A percentile compares a stretch with the other conserved stretches of the same genome.
These are phyloP conservation scores for Melipona quadrifasciata DNA, from an alignment of 1,140 invertebrate genomes.

Conservation along the genomic window DNA sequence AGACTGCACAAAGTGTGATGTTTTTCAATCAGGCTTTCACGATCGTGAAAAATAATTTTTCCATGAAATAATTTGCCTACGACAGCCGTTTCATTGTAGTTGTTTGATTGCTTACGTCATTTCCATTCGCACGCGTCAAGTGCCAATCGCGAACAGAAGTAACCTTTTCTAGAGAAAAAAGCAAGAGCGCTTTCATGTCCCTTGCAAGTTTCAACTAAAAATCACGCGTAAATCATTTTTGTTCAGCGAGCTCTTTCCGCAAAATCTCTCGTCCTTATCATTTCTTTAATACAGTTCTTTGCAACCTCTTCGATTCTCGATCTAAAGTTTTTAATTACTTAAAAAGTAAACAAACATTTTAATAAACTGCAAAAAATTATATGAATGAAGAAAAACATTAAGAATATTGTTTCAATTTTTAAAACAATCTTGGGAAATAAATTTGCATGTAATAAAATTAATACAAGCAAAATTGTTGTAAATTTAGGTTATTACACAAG, in stretches of 20 bases:
- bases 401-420: neutral
- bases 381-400: neutral
- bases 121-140: conserved; percentile 37
- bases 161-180: neutral
- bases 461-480: too few relatives aligned
- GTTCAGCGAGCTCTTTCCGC: conserved; percentile 16
- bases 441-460: neutral
- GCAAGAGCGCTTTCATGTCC: neutral
- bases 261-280: neutral
- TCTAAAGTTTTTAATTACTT: neutral
- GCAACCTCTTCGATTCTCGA: neutral
- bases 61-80: conserved; percentile 6
- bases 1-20: neutral
- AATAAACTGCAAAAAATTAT: neutral
- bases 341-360: neutral
- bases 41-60: neutral
- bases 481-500: too few relatives aligned
- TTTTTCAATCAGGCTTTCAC: neutral
- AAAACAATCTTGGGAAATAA: neutral
- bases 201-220: conserved; percentile 21
- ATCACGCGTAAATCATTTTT: conserved; percentile 44
- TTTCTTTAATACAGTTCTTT: neutral
- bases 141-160: neutral
- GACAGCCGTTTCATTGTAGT: neutral
- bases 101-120: conserved; percentile 39